Conservation (phyloP, 2,797 vertebrate species). For the Pteronotus mesoamericanus region DNA sequence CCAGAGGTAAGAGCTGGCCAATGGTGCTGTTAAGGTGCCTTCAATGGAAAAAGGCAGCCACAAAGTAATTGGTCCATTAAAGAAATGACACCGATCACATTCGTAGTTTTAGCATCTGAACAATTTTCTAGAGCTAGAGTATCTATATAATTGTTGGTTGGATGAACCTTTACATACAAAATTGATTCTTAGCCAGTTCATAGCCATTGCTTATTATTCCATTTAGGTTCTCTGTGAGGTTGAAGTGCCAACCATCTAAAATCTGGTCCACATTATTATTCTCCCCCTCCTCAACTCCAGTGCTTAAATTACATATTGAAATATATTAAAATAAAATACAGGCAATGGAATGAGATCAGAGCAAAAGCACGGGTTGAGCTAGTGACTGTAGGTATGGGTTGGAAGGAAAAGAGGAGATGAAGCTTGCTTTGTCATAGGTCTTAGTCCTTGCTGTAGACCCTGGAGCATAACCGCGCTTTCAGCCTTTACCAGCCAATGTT, state of each 20-base stretch:
- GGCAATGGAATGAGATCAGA: constrained; percentile 2
- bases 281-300: background rate
- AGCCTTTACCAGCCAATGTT: background rate
- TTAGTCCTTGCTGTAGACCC: background rate
- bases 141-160: constrained; percentile 44
- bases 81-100: constrained; percentile 9
- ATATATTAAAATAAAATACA: constrained; percentile 53
- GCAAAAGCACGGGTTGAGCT: background rate
- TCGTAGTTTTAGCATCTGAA: constrained; percentile 14
- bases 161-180: background rate
- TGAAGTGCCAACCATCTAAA: constrained; percentile 26
- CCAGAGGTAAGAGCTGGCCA: background rate
- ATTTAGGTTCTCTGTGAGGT: background rate
- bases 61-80: constrained; percentile 22
- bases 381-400: background rate
- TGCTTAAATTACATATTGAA: constrained; percentile 47
- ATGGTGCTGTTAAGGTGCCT: background rate
- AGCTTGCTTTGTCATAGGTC: background rate
- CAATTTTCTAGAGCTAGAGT: background rate
- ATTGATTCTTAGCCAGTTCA: constrained; percentile 28
- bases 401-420: background rate
- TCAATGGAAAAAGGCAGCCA: background rate
- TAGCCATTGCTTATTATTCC: constrained; percentile 25
- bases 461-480: background rate
- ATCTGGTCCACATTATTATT: background rate